These are phyloP conservation scores for Beroe ovata DNA, from an alignment of 37 sponge, comb jelly and placozoan species.

Conservation along the genomic window DNA sequence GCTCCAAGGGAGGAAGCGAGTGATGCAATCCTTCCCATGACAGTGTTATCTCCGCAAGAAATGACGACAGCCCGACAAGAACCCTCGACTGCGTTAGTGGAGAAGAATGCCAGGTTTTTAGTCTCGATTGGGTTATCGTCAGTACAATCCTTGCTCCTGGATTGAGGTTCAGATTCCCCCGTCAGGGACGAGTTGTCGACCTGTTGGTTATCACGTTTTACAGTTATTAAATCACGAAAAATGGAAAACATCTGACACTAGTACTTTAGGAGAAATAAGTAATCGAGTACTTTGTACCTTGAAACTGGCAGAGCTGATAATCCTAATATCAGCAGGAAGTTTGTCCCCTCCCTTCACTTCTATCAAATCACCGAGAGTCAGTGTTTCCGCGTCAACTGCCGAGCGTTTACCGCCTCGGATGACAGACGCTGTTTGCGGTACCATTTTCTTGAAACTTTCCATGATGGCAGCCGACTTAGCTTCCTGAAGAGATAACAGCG, in stretches of 20 bases:
- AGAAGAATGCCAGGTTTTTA: constrained; percentile 95
- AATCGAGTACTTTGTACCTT: no score
- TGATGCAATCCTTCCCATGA: constrained; percentile 92
- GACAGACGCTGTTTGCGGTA: constrained; percentile 87
- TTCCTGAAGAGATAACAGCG: no score
- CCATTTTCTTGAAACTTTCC: constrained; percentile 92
- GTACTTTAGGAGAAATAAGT: not conserved
- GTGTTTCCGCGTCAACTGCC: constrained; percentile 69
- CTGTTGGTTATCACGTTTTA: no score
- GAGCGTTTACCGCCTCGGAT: constrained; percentile 72
- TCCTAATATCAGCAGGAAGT: constrained; percentile 93
- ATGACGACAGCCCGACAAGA: constrained; percentile 79
- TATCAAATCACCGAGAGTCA: constrained; percentile 91
- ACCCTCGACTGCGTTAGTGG: constrained; percentile 93
- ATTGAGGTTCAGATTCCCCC: constrained; percentile 95
- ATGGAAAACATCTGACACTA: not conserved
- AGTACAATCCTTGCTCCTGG: constrained; percentile 75
- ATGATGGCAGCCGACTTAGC: constrained; percentile 91
- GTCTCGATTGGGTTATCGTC: constrained; percentile 87
- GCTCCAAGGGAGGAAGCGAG: constrained; percentile 82
- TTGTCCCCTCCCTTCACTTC: constrained; percentile 92
- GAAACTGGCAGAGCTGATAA: constrained; percentile 77
- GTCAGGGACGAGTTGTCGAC: constrained; percentile 98
- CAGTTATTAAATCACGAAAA: no score
- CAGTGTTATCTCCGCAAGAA: constrained; percentile 86